Evolutionary conservation across 1,140 invertebrate genomes (phyloP), one percentile per base, ranked within the genome.

Genomic region (Agraylea sexmaculata): DNA sequence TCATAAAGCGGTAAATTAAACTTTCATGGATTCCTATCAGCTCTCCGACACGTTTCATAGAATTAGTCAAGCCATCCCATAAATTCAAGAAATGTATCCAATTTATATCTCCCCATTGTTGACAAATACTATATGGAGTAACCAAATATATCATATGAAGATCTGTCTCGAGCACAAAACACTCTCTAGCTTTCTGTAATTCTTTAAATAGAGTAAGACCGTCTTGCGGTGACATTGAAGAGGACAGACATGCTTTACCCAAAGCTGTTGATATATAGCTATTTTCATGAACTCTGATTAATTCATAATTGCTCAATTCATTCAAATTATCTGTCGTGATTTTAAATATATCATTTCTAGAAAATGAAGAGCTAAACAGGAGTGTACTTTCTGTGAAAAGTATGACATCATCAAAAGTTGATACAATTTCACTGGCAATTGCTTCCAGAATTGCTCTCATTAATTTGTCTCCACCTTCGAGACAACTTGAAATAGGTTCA

Each of bases 71-170:
- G 25, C 71, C 70, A 53, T 87, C 86, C 87, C 87, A 96, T 12
- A 93, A 54, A 46, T 78, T 77, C 8, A 94, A 62, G 55, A 81
- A 88, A 41, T 81, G 70, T 55, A 90, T 73, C 92, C 92, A 98
- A 62, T 96, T 87, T 22, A 95, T 69, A 38, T 77, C 73, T 43
- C 69, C 68, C 64, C 85, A 80, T 52, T 87, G 78, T 55, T 76
- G 77, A 52, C 80, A 77, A 12, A 83, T 73, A 55, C 80, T 86
- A 39, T 87, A 83, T 1, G 88, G 88, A 3, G 88, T 92, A 2
- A 92, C 87, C 51, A 93, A 66, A 64, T 97, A 98, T 32, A 98
- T 76, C 21, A 97, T 73, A 63, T 99, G 95, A 0, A 99, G 69
- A 55, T 99, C 93, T 49, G 82, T 89, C 54, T 96, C 90, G 6